Evolutionary conservation across 1,140 invertebrate genomes (phyloP).

Genomic region (Stegodyphus mimosarum): DNA sequence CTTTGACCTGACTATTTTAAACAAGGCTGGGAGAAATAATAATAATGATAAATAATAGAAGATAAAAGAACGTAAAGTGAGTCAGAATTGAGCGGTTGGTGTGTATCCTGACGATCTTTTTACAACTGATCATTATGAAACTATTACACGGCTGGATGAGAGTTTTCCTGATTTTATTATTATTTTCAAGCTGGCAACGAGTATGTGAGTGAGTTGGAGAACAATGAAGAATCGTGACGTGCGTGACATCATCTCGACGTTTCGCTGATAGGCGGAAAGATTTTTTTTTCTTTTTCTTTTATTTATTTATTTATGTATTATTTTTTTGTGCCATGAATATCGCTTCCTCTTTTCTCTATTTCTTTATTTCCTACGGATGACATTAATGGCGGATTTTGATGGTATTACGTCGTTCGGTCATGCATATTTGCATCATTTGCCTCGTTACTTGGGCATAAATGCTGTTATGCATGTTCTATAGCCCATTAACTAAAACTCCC

Average conservation of each 20-base stretch:
- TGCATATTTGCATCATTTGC: constrained; percentile 41
- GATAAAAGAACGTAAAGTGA: constrained; percentile 31
- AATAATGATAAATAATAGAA: constrained; percentile 45
- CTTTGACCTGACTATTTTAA: constrained; percentile 46
- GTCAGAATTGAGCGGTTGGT: background rate
- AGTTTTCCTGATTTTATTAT: constrained; percentile 42
- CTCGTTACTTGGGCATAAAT: constrained; percentile 38
- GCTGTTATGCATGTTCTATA: constrained; percentile 32
- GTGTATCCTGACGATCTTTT: constrained; percentile 36
- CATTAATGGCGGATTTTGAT: constrained; percentile 26
- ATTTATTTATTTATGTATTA: too few relatives aligned
- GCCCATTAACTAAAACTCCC: constrained; percentile 9
- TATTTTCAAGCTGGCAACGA: background rate
- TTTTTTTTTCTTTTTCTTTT: too few relatives aligned
- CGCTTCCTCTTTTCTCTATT: background rate
- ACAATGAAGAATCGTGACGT: constrained; percentile 24
- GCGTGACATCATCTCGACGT: constrained; percentile 30
- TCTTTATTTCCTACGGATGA: constrained; percentile 36
- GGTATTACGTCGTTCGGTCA: constrained; percentile 42
- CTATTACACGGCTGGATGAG: constrained; percentile 50
- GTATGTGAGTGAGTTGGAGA: constrained; percentile 15
- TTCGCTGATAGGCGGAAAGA: too few relatives aligned
- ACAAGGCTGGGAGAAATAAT: constrained; percentile 12
- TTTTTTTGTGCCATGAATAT: background rate
- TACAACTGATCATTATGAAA: constrained; percentile 56